Evolutionary conservation across 2,888 invertebrate species (phyloP), one percentile per base, ranked within the genome.

Genomic region (Lepas anatifera): DNA sequence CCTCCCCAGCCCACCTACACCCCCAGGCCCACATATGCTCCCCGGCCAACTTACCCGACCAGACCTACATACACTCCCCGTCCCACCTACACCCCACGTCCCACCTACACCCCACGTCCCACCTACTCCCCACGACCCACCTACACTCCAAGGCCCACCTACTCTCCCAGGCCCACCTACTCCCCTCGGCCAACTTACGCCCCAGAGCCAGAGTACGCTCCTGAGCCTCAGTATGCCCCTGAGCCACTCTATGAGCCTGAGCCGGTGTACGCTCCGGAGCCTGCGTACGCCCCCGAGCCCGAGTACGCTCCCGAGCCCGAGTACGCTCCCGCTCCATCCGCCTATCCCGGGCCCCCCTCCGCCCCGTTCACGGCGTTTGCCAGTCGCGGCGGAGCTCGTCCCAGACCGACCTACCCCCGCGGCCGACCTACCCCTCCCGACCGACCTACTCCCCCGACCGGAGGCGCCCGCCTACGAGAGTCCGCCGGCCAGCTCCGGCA

Each of bases 291-390:
- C 11, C 25, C 48, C n/a, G 7, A 25, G 25, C 25, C 48, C 10
- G 16, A 22, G n/a, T 48, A 48, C n/a, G n/a, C 48, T 18, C 48
- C 48, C n/a, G 6, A 48, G 48, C 48, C 48, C 8, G 8, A 3
- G 16, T 48, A 48, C n/a, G 48, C 48, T 48, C n/a, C 48, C 16
- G 16, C 48, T 39, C n/a, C 48, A 11, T 8, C 48, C n/a, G n/a
- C n/a, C n/a, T n/a, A n/a, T n/a, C n/a, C n/a, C n/a, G n/a, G n/a
- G n/a, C n/a, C 7, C 16, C 18, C 43, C 43, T 13, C 43, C 29
- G 27, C 32, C 4, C 64, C 64, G 3, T 64, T 64, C 39, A 64
- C 64, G 64, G 64, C 64, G 37, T 64, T 64, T 25, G 11, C 64
- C 22, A 11, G 27, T 7, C 32, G 3, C 1, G 16, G 37, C n/a